These are phyloP conservation scores for Notodonta dromedarius DNA, from an alignment of 2,888 invertebrate genomes.

Conservation along the genomic window DNA sequence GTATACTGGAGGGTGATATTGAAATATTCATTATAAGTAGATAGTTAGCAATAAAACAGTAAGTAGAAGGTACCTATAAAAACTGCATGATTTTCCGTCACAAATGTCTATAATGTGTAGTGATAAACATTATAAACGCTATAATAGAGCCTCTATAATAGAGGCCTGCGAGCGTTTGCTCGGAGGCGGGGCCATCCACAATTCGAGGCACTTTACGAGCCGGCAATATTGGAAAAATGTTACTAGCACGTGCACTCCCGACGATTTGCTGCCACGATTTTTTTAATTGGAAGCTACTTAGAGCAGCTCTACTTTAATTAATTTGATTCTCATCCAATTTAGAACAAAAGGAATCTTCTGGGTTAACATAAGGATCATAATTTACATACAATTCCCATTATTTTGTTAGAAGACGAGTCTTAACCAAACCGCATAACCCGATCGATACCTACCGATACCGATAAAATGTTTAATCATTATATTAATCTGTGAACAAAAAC, in stretches of 20 bases:
- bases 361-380: no score
- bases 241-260: conserved; percentile 63
- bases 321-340: conserved; percentile 1
- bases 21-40: not conserved
- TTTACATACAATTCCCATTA: no score
- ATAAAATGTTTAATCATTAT: no score
- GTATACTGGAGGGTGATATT: no score
- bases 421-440: no score
- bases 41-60: no score
- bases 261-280: conserved; percentile 45
- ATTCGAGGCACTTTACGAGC: conserved; percentile 59
- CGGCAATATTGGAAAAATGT: conserved; percentile 74
- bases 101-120: conserved; percentile 30
- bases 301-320: conserved; percentile 20
- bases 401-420: no score
- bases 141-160: conserved; percentile 10
- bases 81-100: no score
- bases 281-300: conserved; percentile 39
- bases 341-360: no score
- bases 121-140: conserved; percentile 24
- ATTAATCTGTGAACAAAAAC: no score
- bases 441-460: no score
- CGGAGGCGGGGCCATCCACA: conserved; percentile 43
- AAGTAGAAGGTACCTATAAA: no score
- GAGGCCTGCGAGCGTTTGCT: conserved; percentile 44